These are phyloP conservation scores for Gobio occitaniae DNA, from an alignment of 2,797 vertebrate genomes.

Conservation along the genomic window DNA sequence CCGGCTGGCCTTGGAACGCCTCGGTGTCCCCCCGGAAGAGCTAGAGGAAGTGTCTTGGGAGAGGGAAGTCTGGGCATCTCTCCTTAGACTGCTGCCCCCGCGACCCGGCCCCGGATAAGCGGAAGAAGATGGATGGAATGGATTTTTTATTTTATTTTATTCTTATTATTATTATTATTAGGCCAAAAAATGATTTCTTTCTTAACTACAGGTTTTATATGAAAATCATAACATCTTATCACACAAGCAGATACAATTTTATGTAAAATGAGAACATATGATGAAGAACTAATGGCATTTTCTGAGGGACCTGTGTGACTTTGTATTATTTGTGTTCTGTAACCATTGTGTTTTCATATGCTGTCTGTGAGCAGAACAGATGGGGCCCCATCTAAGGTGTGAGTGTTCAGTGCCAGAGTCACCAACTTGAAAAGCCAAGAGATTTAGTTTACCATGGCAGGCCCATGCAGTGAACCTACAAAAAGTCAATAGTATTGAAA, in stretches of 20 bases:
- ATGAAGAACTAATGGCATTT: not conserved
- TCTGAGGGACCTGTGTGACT: not conserved
- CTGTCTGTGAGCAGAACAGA: conserved; percentile 23
- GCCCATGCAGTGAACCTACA: conserved; percentile 17
- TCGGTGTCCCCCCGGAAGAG: no score
- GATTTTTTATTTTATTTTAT: no score
- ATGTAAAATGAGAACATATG: not conserved
- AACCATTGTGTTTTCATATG: conserved; percentile 6
- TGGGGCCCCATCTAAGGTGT: conserved; percentile 1
- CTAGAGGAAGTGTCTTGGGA: no score
- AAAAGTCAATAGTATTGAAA: not conserved
- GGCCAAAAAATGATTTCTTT: not conserved
- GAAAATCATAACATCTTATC: not conserved
- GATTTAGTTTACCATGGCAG: not conserved
- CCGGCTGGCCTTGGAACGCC: no score
- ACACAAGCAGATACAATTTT: not conserved
- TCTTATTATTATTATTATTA: no score
- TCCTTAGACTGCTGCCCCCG: no score
- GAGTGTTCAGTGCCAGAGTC: conserved; percentile 13
- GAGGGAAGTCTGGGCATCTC: no score
- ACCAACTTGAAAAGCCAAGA: conserved; percentile 13
- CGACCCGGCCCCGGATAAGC: no score
- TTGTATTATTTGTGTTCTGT: conserved; percentile 12
- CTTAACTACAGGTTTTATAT: not conserved
- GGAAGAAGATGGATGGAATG: no score